These are phyloP conservation scores for Apodemia zela DNA, from an alignment of 2,888 invertebrate genomes.

Conservation along the genomic window DNA sequence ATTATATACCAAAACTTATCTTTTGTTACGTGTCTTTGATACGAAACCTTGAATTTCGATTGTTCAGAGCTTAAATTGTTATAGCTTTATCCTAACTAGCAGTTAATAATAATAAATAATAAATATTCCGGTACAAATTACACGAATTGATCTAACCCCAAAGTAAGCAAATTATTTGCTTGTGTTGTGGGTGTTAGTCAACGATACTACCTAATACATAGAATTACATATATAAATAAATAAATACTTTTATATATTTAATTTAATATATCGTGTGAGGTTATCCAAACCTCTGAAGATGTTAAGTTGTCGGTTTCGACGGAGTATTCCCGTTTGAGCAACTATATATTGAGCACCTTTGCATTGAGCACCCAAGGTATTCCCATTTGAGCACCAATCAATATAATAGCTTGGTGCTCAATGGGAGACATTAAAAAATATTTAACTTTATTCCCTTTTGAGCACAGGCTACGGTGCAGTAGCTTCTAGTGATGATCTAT, in stretches of 20 bases:
- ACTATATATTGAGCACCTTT: background rate
- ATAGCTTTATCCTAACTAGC: background rate
- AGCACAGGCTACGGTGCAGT: background rate
- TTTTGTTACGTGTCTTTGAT: background rate
- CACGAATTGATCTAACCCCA: too few species aligned
- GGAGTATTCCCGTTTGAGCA: slow-evolving; percentile 44
- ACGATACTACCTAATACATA: too few species aligned
- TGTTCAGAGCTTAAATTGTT: background rate
- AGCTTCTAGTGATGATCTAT: slow-evolving; percentile 7
- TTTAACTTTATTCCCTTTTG: slow-evolving; percentile 11
- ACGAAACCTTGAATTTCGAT: background rate
- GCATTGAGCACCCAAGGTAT: slow-evolving; percentile 3
- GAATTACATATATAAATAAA: too few species aligned
- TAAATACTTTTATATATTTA: too few species aligned
- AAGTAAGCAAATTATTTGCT: too few species aligned
- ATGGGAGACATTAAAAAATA: slow-evolving; percentile 5
- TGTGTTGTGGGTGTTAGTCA: too few species aligned
- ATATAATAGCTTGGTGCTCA: background rate
- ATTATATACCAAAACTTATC: background rate
- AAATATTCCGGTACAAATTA: too few species aligned
- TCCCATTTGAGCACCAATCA: slow-evolving; percentile 7
- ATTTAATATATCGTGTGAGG: too few species aligned
- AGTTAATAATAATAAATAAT: too few species aligned
- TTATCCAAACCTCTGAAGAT: too few species aligned
- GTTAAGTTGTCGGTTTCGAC: too few species aligned